phyloP scores from a whole-genome alignment of 2,797 vertebrate genomes.

The Protonibea diacanthus region DNA sequence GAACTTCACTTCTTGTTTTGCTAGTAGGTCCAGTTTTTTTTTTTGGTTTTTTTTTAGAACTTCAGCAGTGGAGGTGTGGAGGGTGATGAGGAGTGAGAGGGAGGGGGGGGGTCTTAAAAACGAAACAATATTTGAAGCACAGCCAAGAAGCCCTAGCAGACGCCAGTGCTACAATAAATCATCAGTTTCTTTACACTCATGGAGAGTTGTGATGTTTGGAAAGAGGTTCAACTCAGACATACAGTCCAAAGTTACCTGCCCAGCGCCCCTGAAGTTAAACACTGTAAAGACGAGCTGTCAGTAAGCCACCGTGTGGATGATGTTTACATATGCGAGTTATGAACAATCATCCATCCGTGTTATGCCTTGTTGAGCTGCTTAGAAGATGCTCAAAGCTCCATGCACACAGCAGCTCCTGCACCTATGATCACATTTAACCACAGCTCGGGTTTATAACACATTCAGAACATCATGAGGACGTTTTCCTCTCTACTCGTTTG shows the following conservation, averaged over 20 bases:
- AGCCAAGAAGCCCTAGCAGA: background rate
- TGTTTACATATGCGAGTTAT: background rate
- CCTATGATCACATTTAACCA: conserved; percentile 20
- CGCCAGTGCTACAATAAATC: background rate
- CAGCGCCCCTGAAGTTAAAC: background rate
- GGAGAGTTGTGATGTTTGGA: background rate
- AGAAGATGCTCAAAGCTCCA: conserved; percentile 36
- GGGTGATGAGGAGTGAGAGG: background rate
- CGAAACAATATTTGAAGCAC: background rate
- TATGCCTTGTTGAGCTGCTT: conserved; percentile 2
- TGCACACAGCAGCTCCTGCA: conserved; percentile 41
- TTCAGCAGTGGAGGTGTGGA: background rate
- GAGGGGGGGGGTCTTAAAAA: conserved; percentile 11
- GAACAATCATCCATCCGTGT: conserved; percentile 29
- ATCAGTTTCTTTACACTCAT: background rate
- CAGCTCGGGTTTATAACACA: conserved; percentile 46
- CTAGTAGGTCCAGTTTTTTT: conserved; percentile 62
- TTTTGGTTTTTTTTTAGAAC: conserved; percentile 42
- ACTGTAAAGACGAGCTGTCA: background rate
- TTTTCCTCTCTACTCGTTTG: background rate
- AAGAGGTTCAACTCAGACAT: background rate
- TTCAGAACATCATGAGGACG: background rate
- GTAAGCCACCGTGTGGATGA: background rate
- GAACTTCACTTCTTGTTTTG: conserved; percentile 82
- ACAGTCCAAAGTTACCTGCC: background rate